A percentile compares a stretch with the other conserved stretches of the same genome.
Conservation (phyloP, 1,140 invertebrate species). For the Pectinophora gossypiella region DNA sequence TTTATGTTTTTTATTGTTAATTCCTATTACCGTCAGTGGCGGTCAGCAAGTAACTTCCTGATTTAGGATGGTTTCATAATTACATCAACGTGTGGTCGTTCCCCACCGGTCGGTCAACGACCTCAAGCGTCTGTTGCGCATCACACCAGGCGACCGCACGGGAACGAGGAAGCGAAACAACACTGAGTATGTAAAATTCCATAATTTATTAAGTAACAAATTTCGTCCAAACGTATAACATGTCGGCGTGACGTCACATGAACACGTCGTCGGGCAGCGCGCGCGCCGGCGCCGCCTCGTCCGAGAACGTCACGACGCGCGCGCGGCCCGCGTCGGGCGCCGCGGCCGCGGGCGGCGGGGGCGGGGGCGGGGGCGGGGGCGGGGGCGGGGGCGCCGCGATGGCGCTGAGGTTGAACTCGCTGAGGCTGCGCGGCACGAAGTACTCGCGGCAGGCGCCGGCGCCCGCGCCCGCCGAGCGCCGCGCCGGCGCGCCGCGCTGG, state of each 20-base stretch:
- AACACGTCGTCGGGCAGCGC: conserved; percentile 59
- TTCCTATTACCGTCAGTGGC: no score
- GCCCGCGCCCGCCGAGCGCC: conserved; percentile 79
- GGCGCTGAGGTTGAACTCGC: conserved; percentile 85
- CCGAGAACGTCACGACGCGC: conserved; percentile 90
- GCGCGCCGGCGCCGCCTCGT: conserved; percentile 71
- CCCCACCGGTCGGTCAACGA: no score
- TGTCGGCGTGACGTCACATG: conserved; percentile 51
- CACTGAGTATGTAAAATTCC: conserved; percentile 36
- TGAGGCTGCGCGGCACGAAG: conserved; percentile 87
- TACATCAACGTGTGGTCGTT: no score
- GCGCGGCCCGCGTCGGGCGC: conserved; percentile 69
- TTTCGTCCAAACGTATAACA: conserved; percentile 41
- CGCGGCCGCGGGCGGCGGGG: conserved; percentile 49
- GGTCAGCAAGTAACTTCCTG: no score
- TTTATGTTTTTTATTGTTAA: no score
- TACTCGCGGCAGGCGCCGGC: conserved; percentile 84
- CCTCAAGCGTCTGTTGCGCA: no score
- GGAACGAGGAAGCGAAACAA: no score
- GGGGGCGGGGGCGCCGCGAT: conserved; percentile 71
- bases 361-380: conserved; percentile 21
- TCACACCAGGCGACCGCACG: no score
- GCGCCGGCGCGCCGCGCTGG: conserved; percentile 78
- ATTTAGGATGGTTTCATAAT: no score
- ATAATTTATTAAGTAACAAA: conserved; percentile 60